Conservation (phyloP, 2,888 invertebrate genomes). For the Deilephila elpenor region DNA sequence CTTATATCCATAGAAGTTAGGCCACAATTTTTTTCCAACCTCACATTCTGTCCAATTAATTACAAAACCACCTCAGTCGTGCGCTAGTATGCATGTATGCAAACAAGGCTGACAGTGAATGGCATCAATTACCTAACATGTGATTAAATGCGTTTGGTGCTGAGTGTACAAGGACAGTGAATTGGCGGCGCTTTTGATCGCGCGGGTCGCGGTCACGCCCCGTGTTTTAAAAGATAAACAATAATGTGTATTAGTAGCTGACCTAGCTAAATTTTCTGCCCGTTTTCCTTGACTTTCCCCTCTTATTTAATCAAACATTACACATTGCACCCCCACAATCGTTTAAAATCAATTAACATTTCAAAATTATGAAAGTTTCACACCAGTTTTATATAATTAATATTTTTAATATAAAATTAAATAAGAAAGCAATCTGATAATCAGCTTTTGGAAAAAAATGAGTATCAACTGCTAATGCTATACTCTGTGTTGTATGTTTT, state of each 20-base stretch:
- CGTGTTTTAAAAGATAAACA: conserved; percentile 21
- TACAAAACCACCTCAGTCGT: conserved; percentile 10
- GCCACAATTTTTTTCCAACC: background rate
- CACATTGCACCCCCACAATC: too few species aligned
- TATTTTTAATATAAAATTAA: too few species aligned
- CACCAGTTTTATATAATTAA: too few species aligned
- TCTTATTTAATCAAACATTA: too few species aligned
- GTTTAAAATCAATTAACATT: too few species aligned
- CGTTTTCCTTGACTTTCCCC: too few species aligned
- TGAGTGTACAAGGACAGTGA: conserved; percentile 22
- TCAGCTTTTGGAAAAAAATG: too few species aligned
- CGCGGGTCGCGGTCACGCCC: conserved; percentile 9
- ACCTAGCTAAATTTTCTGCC: too few species aligned
- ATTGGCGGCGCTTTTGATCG: conserved; percentile 24
- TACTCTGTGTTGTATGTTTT: too few species aligned
- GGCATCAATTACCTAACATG: conserved; percentile 19
- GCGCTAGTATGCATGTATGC: conserved; percentile 17
- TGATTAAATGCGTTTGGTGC: conserved; percentile 8
- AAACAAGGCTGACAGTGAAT: conserved; percentile 21
- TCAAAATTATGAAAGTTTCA: too few species aligned
- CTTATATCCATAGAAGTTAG: background rate
- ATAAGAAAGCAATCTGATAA: too few species aligned
- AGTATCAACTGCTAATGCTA: too few species aligned
- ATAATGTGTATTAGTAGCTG: conserved; percentile 3
- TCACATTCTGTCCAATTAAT: conserved; percentile 13